These are phyloP conservation scores for Apis mellifera DNA, from an alignment of 1,140 invertebrate species.

Conservation along the genomic window DNA sequence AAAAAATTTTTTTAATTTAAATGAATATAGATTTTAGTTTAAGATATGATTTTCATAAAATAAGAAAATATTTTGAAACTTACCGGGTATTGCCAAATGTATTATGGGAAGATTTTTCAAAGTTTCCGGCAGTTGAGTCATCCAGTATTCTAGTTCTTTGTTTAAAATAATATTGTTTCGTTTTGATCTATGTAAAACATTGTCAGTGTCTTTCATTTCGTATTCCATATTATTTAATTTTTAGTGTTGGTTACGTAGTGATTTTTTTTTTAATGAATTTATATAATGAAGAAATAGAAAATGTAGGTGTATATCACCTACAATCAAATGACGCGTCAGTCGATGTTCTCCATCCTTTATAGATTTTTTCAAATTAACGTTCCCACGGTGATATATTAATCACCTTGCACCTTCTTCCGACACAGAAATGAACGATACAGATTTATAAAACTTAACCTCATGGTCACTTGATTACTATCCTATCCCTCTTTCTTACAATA, in stretches of 20 bases:
- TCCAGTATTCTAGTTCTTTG: slow-evolving; percentile 86
- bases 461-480: slow-evolving; percentile 17
- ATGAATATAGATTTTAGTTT: neutral
- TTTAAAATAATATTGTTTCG: slow-evolving; percentile 4
- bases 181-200: neutral
- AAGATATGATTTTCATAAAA: neutral
- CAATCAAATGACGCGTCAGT: neutral
- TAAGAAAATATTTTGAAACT: slow-evolving; percentile 58
- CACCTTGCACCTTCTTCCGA: slow-evolving; percentile 18
- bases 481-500: slow-evolving; percentile 14
- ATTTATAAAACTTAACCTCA: slow-evolving; percentile 35
- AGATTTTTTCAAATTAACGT: slow-evolving; percentile 23
- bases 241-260: neutral
- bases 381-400: slow-evolving; percentile 43
- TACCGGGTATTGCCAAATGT: slow-evolving; percentile 89
- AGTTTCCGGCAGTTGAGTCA: slow-evolving; percentile 84
- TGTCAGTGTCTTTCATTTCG: neutral
- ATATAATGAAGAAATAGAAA: neutral
- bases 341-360: slow-evolving; percentile 31
- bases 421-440: neutral
- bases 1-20: neutral
- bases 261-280: neutral
- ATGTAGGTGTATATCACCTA: neutral
- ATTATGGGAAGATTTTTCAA: slow-evolving; percentile 85
- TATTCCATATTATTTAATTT: slow-evolving; percentile 19